Conservation (phyloP, 2,888 invertebrate species). For the Alloscopus bannaensis region DNA sequence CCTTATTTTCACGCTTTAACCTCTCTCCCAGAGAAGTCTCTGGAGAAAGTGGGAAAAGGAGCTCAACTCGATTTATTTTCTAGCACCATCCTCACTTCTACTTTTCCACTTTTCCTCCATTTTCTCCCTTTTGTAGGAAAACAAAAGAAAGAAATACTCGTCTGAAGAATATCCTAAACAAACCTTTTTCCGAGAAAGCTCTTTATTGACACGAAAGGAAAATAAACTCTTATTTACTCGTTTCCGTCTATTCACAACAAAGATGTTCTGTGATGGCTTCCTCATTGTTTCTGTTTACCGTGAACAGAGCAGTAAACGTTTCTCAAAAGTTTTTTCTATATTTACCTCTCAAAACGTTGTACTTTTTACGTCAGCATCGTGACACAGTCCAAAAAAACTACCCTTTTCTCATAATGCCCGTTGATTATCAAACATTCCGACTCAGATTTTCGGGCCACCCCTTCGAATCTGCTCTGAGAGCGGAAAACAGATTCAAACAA, state of each 20-base stretch:
- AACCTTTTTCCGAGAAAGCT: neutral
- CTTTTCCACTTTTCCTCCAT: constrained; percentile 22
- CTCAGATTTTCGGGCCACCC: too few relatives aligned
- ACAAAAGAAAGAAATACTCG: constrained; percentile 2
- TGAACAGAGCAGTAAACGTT: neutral
- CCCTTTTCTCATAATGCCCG: too few relatives aligned
- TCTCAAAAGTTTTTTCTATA: neutral
- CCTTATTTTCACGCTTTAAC: constrained; percentile 73
- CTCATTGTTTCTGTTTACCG: too few relatives aligned
- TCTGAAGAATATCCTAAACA: constrained; percentile 1
- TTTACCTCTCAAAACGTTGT: neutral
- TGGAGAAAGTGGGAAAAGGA: constrained; percentile 55
- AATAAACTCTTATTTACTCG: constrained; percentile 23
- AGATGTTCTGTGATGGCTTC: neutral
- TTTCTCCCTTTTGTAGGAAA: constrained; percentile 4
- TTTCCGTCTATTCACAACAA: constrained; percentile 11
- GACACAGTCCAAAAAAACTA: neutral
- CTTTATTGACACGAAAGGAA: constrained; percentile 1
- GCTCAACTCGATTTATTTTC: constrained; percentile 72
- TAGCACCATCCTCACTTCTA: constrained; percentile 52
- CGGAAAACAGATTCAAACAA: neutral
- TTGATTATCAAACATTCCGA: too few relatives aligned
- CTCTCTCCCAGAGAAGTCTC: constrained; percentile 61
- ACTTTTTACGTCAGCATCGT: too few relatives aligned
- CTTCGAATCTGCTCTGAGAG: too few relatives aligned